Evolutionary conservation across 2,888 invertebrate species (phyloP), one percentile per base, ranked within the genome.

Genomic region (Osedax frankpressi): DNA sequence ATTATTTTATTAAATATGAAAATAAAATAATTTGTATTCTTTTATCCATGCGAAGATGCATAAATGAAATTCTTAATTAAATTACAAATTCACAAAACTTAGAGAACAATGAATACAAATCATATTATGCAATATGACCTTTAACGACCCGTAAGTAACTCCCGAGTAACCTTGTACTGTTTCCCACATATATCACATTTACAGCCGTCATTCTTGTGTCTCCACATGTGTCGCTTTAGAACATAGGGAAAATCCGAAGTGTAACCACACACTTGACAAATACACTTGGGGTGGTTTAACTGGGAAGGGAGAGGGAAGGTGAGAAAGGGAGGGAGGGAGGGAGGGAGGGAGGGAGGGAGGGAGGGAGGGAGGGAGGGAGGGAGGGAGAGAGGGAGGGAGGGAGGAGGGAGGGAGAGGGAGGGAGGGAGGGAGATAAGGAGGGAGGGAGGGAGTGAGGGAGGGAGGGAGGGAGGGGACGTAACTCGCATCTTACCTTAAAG

Each of bases 231-330:
- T 25, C 84, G 79, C 75, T 83, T 84, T 70, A 85, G 81, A 70
- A 84, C 80, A 76, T 84, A 85, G 2, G 82, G 81, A 77, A 84
- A 82, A 72, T 84, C 84, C 0, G 83, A 82, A 78, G 80, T 84
- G 77, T 82, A 82, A 74, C 82, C 81, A 78, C 84, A 85, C 28
- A 81, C 78, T 19, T 73, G 74, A 74, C 84, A 85, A 73, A 84
- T 82, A 75, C 81, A 81, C 74, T 81, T 79, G 2, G 84, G 84
- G 77, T 85, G 84, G 28, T 24, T 1, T 59, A 27, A 1, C 26
- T 1, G 1, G n/a, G n/a, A 26, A 26, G 11, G 19, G 19, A 28
- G 14, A 19, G 27, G 3, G 3, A 28, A 0, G 28, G n/a, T 1
- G 3, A 19, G 11, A 14, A 28, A 6, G 27, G 73, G 29, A 73